These are phyloP conservation scores for Stercorarius parasiticus DNA, from an alignment of 2,113 vertebrate genomes.

Conservation along the genomic window DNA sequence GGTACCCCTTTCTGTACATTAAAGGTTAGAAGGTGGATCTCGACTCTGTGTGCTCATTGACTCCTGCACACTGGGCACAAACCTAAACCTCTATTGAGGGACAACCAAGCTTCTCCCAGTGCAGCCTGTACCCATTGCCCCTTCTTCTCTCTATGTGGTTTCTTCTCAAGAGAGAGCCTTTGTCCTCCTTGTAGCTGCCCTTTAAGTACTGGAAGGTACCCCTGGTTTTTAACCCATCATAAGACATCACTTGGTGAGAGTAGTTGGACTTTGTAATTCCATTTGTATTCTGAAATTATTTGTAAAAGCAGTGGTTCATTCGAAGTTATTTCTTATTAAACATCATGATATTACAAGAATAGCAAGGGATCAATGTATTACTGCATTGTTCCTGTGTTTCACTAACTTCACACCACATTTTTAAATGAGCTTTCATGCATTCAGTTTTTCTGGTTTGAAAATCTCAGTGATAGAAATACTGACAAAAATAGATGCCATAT, in stretches of 20 bases:
- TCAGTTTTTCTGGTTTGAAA: neutral
- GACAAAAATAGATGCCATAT: neutral
- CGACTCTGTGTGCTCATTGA: neutral
- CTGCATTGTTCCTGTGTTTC: neutral
- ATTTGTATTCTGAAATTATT: neutral
- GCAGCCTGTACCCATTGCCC: neutral
- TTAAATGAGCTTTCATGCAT: neutral
- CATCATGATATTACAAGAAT: neutral
- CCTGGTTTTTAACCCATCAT: neutral
- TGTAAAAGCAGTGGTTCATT: neutral
- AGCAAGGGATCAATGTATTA: neutral
- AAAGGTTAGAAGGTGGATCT: neutral
- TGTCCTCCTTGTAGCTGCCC: neutral
- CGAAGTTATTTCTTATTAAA: neutral
- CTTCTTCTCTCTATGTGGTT: neutral
- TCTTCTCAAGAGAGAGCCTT: neutral
- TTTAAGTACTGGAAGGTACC: neutral
- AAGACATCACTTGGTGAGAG: neutral
- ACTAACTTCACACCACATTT: neutral
- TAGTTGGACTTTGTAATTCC: neutral
- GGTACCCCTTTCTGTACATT: neutral
- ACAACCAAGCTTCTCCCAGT: neutral
- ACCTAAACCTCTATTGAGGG: neutral
- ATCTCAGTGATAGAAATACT: neutral
- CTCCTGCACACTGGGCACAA: neutral